Percentiles rank a stretch among this genome's conserved stretches.
Evolutionary conservation across 2,113 vertebrate genomes (phyloP).

Genomic region (Addax nasomaculatus): DNA sequence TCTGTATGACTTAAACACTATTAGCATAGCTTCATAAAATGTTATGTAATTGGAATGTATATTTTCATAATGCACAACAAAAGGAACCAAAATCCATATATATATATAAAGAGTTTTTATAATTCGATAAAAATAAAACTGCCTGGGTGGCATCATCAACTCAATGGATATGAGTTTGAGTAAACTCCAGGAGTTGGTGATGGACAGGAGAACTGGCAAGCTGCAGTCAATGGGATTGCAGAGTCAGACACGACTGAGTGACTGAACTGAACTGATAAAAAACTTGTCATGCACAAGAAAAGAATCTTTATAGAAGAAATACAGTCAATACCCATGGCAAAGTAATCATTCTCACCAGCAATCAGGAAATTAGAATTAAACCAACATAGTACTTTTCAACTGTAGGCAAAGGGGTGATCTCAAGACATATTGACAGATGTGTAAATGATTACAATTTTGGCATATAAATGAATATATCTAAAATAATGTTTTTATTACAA

Average conservation of each 20-base stretch:
- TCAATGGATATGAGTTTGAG: background rate
- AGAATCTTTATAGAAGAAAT: background rate
- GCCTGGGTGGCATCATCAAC: background rate
- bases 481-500: background rate
- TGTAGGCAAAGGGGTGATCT: background rate
- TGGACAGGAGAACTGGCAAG: background rate
- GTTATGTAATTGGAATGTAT: background rate
- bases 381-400: background rate
- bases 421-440: background rate
- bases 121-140: slow-evolving; percentile 22
- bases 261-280: background rate
- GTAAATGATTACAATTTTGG: background rate
- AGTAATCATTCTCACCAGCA: background rate
- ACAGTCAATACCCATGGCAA: background rate
- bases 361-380: background rate
- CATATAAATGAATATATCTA: background rate
- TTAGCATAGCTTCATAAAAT: background rate
- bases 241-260: fast-evolving
- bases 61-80: background rate
- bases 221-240: background rate
- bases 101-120: background rate
- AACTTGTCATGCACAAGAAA: background rate
- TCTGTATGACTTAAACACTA: background rate
- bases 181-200: background rate
- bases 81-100: background rate